phyloP scores from a whole-genome alignment of 2,113 vertebrate species.

The Dromaius novaehollandiae region DNA sequence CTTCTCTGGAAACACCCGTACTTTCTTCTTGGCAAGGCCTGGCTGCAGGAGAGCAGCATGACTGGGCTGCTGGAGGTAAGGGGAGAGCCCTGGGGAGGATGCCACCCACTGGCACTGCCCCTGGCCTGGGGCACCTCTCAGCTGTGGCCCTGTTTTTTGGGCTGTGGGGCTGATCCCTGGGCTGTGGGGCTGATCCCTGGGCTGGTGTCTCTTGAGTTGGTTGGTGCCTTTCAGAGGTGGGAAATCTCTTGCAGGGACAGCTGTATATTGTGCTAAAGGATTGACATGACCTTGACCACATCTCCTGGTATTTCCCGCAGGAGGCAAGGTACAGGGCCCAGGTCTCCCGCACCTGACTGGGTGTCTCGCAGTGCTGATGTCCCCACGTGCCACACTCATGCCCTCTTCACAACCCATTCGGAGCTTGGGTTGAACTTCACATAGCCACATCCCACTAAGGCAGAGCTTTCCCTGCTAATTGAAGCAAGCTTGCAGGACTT shows the following conservation, averaged over 20 bases:
- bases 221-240: neutral
- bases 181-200: neutral
- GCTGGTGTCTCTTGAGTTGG: neutral
- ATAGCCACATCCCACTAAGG: no score
- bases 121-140: no score
- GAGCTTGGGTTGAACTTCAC: neutral
- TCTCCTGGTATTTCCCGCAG: neutral
- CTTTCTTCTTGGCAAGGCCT: accelerated
- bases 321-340: accelerated
- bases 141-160: accelerated
- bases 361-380: neutral
- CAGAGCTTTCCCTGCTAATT: accelerated
- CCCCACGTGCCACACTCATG: accelerated
- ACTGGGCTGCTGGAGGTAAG: neutral
- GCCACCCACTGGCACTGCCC: neutral
- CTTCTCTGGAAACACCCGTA: accelerated
- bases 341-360: neutral
- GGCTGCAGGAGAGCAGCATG: neutral
- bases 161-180: neutral
- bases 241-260: neutral
- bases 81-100: neutral
- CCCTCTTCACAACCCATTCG: accelerated
- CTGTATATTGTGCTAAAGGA: accelerated
- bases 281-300: accelerated
- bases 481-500: accelerated